These are phyloP conservation scores for Cheilinus undulatus DNA, from an alignment of 2,113 vertebrate genomes.

Conservation along the genomic window DNA sequence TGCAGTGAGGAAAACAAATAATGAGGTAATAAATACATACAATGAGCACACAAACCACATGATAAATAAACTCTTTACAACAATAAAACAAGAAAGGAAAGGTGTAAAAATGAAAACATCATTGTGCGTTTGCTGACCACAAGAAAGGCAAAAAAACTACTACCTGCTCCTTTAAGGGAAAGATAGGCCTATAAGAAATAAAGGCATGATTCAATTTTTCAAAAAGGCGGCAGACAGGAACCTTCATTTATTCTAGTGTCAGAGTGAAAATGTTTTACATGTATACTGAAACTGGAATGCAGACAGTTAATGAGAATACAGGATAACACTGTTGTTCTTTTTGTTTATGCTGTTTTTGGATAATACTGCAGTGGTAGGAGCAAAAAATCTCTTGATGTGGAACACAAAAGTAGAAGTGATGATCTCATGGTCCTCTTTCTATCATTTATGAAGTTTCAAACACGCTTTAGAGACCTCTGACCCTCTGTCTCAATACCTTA, in stretches of 20 bases:
- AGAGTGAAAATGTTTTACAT: conserved; percentile 9
- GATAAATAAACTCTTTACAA: conserved; percentile 5
- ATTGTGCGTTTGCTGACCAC: conserved; percentile 5
- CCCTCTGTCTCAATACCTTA: background rate
- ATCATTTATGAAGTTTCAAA: background rate
- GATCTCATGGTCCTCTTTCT: background rate
- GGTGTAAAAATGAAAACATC: conserved; percentile 2
- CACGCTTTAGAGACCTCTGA: background rate
- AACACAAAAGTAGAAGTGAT: background rate
- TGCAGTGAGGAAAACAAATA: conserved; percentile 28
- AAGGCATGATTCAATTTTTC: conserved; percentile 5
- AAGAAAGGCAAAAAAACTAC: background rate
- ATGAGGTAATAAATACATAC: conserved; percentile 27
- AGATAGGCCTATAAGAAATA: conserved; percentile 6
- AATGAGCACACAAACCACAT: conserved; percentile 24
- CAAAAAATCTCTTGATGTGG: background rate
- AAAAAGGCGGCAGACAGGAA: background rate
- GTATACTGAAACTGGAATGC: conserved; percentile 32
- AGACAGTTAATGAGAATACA: background rate
- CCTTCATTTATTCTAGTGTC: background rate
- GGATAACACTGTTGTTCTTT: background rate
- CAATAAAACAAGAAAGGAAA: conserved; percentile 15
- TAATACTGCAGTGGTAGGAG: background rate
- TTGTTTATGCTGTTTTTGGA: background rate
- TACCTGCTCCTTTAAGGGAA: background rate